Evolutionary conservation across 2,888 invertebrate genomes (phyloP).

Genomic region (Eurois occulta): DNA sequence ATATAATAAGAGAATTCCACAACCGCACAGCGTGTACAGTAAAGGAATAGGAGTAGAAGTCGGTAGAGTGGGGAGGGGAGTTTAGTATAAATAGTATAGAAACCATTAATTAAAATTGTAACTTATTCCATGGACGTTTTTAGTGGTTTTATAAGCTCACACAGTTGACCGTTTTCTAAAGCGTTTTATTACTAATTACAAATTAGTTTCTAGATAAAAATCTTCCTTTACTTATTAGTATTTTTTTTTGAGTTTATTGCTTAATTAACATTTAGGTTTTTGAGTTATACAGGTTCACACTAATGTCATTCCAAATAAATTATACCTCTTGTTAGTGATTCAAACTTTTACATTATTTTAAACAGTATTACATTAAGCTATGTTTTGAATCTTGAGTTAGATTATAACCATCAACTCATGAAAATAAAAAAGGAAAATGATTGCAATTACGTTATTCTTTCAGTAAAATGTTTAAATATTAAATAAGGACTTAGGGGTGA

Average conservation of each 20-base stretch:
- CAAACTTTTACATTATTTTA: neutral
- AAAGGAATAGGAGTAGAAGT: too few species aligned
- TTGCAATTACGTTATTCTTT: neutral
- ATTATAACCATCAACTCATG: neutral
- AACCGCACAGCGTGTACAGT: too few species aligned
- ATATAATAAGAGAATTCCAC: too few species aligned
- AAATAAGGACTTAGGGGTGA: neutral
- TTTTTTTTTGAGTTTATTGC: neutral
- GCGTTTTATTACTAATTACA: slow-evolving; percentile 26
- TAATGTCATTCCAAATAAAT: neutral
- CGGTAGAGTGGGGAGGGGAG: too few species aligned
- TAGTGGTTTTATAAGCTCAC: slow-evolving; percentile 8
- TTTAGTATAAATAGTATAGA: too few species aligned
- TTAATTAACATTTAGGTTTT: slow-evolving; percentile 20
- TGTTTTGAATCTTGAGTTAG: neutral
- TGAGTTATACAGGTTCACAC: neutral
- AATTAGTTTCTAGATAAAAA: slow-evolving; percentile 30
- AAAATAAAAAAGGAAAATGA: neutral
- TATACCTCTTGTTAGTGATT: neutral
- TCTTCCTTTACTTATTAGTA: slow-evolving; percentile 21
- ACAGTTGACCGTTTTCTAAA: slow-evolving; percentile 14
- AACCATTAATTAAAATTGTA: slow-evolving; percentile 31
- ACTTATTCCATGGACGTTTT: slow-evolving; percentile 20
- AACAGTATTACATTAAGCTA: neutral
- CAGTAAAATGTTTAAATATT: neutral